Conservation (phyloP, 2,797 vertebrate genomes). For the Poecilia velifera region DNA sequence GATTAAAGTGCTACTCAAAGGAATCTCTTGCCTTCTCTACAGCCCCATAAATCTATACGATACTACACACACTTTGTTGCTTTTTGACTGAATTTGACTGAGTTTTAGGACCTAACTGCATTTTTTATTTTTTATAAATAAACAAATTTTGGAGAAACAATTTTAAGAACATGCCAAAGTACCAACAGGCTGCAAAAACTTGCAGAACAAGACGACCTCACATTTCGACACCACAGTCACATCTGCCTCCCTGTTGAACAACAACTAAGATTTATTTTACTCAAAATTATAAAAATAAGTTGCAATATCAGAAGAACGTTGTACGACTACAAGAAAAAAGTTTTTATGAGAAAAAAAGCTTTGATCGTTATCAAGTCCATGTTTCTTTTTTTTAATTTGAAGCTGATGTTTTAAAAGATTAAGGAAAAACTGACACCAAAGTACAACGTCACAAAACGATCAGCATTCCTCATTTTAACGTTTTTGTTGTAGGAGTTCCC, state of each 20-base stretch:
- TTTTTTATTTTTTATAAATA: not conserved
- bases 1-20: conserved; percentile 72
- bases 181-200: not conserved
- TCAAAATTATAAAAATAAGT: not conserved
- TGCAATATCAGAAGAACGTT: not conserved
- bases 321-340: not conserved
- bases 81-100: not conserved
- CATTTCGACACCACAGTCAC: not conserved
- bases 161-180: not conserved
- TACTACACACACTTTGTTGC: not conserved
- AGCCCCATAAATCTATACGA: not conserved
- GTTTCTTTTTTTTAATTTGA: not conserved
- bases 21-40: conserved; percentile 19
- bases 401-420: not conserved
- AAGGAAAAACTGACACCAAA: not conserved
- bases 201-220: not conserved
- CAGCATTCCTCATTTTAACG: not conserved
- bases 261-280: too few species aligned
- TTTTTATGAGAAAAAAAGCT: not conserved
- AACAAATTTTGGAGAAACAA: not conserved
- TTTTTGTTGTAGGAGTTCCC: too few species aligned
- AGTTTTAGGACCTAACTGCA: not conserved
- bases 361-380: not conserved
- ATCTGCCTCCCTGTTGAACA: too few species aligned
- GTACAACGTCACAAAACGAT: not conserved